These are phyloP conservation scores for Glareola pratincola DNA, from an alignment of 2,113 vertebrate species.

Conservation along the genomic window DNA sequence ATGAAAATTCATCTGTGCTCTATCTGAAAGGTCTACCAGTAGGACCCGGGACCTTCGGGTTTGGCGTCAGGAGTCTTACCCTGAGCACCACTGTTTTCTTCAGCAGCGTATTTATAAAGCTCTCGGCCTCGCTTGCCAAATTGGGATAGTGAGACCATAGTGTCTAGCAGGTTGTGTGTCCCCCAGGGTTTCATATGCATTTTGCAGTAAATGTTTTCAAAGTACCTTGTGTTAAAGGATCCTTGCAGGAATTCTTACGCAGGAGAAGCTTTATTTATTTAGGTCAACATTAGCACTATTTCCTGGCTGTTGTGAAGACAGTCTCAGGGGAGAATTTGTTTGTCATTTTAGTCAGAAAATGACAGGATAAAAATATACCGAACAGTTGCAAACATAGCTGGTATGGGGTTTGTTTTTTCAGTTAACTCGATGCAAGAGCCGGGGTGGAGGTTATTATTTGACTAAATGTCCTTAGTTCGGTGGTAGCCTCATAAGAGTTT, in stretches of 20 bases:
- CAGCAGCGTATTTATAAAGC: background rate
- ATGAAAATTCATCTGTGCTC: background rate
- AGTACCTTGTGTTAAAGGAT: background rate
- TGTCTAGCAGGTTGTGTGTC: background rate
- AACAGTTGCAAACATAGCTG: background rate
- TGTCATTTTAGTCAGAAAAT: constrained; percentile 52
- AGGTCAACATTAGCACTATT: constrained; percentile 49
- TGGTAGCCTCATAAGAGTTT: background rate
- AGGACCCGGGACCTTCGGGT: background rate
- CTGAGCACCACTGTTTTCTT: background rate
- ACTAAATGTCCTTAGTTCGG: background rate
- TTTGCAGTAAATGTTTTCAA: constrained; percentile 29
- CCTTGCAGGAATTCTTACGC: constrained; percentile 23
- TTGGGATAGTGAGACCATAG: background rate
- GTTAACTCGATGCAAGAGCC: background rate
- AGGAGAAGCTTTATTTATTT: constrained; percentile 42
- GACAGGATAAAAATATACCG: constrained; percentile 21
- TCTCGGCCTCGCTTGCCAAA: background rate
- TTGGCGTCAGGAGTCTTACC: background rate
- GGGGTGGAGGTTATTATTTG: background rate
- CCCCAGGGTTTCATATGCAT: background rate
- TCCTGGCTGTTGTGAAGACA: constrained; percentile 28
- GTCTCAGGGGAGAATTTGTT: constrained; percentile 41
- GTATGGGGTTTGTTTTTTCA: background rate
- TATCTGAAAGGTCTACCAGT: background rate